Base-by-base conservation (phyloP, 2,888 invertebrate genomes). In the Protophormia terraenovae region DNA sequence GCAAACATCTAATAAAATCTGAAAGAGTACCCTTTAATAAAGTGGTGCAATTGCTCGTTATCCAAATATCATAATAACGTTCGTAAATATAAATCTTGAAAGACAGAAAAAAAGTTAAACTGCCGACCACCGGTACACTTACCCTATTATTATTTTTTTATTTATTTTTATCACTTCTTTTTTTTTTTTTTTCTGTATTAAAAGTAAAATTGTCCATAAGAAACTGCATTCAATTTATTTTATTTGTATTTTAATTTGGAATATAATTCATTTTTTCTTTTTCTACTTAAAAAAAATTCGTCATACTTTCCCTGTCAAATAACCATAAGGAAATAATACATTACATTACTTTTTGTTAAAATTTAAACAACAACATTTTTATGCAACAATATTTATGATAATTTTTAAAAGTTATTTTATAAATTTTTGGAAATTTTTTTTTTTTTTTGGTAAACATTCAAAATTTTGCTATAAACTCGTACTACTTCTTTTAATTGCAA, bases 401-500 rank as follows among this genome's bases (percentile, higher is more conserved):
- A 19, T 73, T 60, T 58, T 58, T 16, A 22, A 45, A 73, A 45
- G 24, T 66, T 47, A 12, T 29, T 45, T 35, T 16, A 16, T 32
- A n/a, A n/a, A n/a, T 45, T 7, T 67, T 71, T 38, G 35, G 7
- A 2, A 35, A 0, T 24, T 58, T 72, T 19, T 41, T 12, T 58
- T 58, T 45, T 16, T 72, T 72, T n/a, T 45, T 45, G 3, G 12
- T 4, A 27, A 22, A n/a, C 47, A 32, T 22, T 19, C 22, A 60
- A 60, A 73, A 47, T 14, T 62, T n/a, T 10, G 10, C 10, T 45
- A 32, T 19, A 6, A 47, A 47, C 16, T 35, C 32, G 67, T 50
- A 77, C 22, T 14, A 67, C 55, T 67, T 77, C 45, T 67, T 45
- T 45, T 58, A 67, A 67, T 77, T 77, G 66, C 66, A 58, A 77